Base-by-base conservation (phyloP, 2,113 vertebrate species). In the Gasterosteus nipponicus region DNA sequence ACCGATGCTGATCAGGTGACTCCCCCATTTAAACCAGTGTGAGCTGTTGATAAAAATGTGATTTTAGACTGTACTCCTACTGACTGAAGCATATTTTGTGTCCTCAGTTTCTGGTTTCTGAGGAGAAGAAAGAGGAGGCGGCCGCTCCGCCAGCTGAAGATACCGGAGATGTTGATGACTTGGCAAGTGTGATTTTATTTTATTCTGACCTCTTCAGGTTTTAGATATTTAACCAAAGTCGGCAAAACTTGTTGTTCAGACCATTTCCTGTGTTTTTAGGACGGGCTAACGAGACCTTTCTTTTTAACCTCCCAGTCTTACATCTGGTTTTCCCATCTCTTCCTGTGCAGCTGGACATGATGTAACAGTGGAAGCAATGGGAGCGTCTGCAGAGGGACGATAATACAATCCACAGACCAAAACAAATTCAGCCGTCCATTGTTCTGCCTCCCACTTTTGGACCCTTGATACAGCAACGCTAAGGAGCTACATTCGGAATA, bases 261-360 rank as follows among this genome's bases (percentile, higher is more conserved):
- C 44, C 18, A 42, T 73, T 84, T 73, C 56, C 54, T 70, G 41
- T 69, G 0, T 75, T 56, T 65, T 53, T 70, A 57, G 39, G 16
- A 60, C 10, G 8, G 46, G 29, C 67, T 49, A 4, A 46, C 44
- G 49, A 49, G 62, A 73, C 38, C 15, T 83, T 26, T 58, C 26
- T 73, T 66, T 69, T 26, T 77, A 85, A 78, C 53, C 49, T 56
- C 54, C 71, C 1, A 46, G 10, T 70, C 22, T 80, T 47, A 10
- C 1, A 22, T 44, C 3, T 73, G 60, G 22, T 57, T 58, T 46
- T 57, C 59, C 35, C 33, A 35, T 7, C 51, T 14, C 91, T 92
- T 88, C 88, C 0, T 93, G 91, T 94, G 70, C 94, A 99, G 97
- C 93, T 99, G 92, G 97, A 98, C 92, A 95, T 97, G 96, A 97